Evolutionary conservation across 1,140 invertebrate genomes (phyloP).

Genomic region (Platorchestia sp.): DNA sequence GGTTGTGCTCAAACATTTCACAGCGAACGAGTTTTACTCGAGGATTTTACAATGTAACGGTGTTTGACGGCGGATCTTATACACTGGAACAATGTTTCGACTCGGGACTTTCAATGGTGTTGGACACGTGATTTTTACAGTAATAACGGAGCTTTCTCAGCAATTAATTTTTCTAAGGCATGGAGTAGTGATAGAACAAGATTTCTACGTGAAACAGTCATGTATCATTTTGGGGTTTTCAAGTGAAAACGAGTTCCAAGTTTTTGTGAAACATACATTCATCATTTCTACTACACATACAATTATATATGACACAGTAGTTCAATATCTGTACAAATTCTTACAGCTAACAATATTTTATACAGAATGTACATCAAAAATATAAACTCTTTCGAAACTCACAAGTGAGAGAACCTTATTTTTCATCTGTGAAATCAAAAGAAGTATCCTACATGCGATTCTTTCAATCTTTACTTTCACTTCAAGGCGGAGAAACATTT

Average conservation of each 20-base stretch:
- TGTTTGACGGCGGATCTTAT: too few relatives aligned
- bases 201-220: too few relatives aligned
- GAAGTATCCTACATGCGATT: neutral
- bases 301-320: neutral
- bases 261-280: neutral
- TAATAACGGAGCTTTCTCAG: neutral
- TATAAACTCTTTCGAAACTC: neutral
- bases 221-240: too few relatives aligned
- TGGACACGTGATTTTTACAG: too few relatives aligned
- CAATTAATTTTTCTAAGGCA: neutral
- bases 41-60: too few relatives aligned
- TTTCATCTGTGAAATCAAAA: neutral
- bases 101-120: too few relatives aligned
- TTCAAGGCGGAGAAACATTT: neutral
- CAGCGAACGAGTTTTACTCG: too few relatives aligned
- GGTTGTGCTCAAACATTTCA: too few relatives aligned
- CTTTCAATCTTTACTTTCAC: neutral
- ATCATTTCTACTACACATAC: neutral
- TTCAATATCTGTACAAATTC: neutral
- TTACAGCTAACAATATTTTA: neutral
- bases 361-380: neutral
- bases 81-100: too few relatives aligned
- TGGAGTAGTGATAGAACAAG: too few relatives aligned
- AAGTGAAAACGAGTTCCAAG: neutral
- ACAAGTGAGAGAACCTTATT: neutral